phyloP scores from a whole-genome alignment of 2,888 invertebrate genomes.

The Isoperla grammatica region DNA sequence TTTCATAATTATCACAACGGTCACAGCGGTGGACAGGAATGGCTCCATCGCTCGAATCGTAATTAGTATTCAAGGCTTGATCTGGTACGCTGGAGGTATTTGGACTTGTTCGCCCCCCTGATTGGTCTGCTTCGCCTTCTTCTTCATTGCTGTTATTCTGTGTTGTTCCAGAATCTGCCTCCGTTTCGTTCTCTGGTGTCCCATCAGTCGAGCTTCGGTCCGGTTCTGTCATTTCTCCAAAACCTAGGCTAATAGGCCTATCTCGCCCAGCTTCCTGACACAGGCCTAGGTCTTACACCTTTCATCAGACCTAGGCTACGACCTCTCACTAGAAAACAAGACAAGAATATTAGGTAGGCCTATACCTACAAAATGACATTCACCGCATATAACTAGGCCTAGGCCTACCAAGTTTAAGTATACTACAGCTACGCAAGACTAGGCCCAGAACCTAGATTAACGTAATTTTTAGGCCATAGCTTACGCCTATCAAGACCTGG shows the following conservation, averaged over 20 bases:
- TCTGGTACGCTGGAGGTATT: constrained; percentile 26
- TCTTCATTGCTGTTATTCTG: constrained; percentile 32
- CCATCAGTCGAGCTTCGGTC: constrained; percentile 30
- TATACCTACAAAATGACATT: too few relatives aligned
- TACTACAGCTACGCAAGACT: too few relatives aligned
- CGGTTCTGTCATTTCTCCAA: constrained; percentile 27
- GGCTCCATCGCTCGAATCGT: constrained; percentile 52
- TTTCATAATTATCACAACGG: constrained; percentile 78
- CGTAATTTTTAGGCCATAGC: constrained; percentile 1
- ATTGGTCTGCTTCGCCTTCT: constrained; percentile 32
- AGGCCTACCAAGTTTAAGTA: too few relatives aligned
- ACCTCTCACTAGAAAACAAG: too few relatives aligned
- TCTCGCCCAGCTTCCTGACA: too few relatives aligned
- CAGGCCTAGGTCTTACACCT: too few relatives aligned
- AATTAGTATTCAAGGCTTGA: constrained; percentile 49
- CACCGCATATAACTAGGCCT: neutral
- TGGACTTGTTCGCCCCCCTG: constrained; percentile 25
- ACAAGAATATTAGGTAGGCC: too few relatives aligned
- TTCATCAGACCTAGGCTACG: too few relatives aligned
- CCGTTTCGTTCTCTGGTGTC: constrained; percentile 41
- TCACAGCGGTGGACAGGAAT: constrained; percentile 53
- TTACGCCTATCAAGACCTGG: neutral
- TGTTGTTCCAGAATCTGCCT: constrained; percentile 38
- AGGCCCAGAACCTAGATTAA: neutral
- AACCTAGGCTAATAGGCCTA: too few relatives aligned